phyloP scores from a whole-genome alignment of 1,140 invertebrate genomes.

The Campodea augens region DNA sequence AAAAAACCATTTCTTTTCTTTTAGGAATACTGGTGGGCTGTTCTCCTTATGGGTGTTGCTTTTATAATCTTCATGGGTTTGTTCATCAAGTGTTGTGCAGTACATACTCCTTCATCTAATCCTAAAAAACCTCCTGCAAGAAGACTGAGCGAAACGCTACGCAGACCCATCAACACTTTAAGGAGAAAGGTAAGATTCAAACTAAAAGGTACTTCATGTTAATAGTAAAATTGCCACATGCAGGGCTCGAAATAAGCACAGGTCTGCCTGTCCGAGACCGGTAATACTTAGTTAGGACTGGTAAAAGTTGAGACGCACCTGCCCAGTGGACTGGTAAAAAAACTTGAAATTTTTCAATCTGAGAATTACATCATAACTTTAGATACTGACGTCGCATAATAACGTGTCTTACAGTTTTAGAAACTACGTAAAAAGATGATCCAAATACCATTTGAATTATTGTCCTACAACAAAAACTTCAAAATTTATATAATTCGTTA shows the following conservation, averaged over 20 bases:
- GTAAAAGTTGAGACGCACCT: no score
- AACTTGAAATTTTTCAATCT: no score
- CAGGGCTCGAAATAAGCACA: constrained; percentile 4
- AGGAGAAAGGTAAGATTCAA: constrained; percentile 45
- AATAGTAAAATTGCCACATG: constrained; percentile 15
- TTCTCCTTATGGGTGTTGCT: constrained; percentile 71
- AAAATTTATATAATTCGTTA: no score
- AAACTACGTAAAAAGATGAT: no score
- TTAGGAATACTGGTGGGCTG: constrained; percentile 91
- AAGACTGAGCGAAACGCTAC: constrained; percentile 65
- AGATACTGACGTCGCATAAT: no score
- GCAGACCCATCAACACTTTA: constrained; percentile 72
- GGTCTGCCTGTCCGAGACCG: no score
- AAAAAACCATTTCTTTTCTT: constrained; percentile 14
- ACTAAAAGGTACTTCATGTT: constrained; percentile 5
- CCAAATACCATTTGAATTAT: no score
- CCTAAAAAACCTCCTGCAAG: constrained; percentile 75
- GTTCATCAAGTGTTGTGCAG: constrained; percentile 99
- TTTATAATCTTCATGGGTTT: constrained; percentile 91
- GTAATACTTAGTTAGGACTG: no score
- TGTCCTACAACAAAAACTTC: constrained; percentile 1
- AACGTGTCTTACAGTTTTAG: no score
- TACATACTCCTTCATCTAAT: constrained; percentile 95
- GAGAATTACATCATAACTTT: no score
- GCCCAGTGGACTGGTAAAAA: no score